These are phyloP conservation scores for Bradypodion pumilum DNA, from an alignment of 2,797 vertebrate genomes.

Conservation along the genomic window DNA sequence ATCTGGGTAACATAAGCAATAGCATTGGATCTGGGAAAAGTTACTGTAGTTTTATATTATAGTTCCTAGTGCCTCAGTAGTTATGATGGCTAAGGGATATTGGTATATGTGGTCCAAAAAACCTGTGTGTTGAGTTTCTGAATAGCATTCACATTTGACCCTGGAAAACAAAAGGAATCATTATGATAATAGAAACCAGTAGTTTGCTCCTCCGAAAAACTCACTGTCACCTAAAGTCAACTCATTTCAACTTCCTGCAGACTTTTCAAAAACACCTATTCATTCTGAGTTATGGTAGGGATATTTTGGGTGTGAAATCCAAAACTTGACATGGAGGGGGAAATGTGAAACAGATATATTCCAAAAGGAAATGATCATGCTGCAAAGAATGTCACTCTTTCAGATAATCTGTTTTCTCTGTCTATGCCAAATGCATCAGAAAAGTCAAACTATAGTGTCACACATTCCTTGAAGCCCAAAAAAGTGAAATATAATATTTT, in stretches of 20 bases:
- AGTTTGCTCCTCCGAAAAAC: not conserved
- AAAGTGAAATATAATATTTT: not conserved
- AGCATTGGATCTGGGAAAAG: no score
- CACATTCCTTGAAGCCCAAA: not conserved
- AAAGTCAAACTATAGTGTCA: not conserved
- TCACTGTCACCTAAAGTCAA: not conserved
- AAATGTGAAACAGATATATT: not conserved
- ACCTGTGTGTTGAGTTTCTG: no score
- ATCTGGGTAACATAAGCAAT: no score
- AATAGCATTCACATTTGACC: no score
- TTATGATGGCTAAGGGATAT: not conserved
- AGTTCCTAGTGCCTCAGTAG: no score
- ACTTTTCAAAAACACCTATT: not conserved
- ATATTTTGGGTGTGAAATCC: not conserved
- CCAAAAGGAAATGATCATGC: not conserved
- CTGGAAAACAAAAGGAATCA: not conserved
- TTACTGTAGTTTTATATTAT: not conserved
- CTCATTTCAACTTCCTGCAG: not conserved
- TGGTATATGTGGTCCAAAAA: not conserved
- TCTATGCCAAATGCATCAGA: not conserved
- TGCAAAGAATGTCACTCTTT: not conserved
- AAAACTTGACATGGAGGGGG: not conserved
- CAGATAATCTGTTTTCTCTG: not conserved
- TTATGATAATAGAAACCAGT: not conserved
- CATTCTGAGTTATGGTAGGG: not conserved